Conservation (phyloP, 2,113 vertebrate species). For the Ophiodon elongatus region DNA sequence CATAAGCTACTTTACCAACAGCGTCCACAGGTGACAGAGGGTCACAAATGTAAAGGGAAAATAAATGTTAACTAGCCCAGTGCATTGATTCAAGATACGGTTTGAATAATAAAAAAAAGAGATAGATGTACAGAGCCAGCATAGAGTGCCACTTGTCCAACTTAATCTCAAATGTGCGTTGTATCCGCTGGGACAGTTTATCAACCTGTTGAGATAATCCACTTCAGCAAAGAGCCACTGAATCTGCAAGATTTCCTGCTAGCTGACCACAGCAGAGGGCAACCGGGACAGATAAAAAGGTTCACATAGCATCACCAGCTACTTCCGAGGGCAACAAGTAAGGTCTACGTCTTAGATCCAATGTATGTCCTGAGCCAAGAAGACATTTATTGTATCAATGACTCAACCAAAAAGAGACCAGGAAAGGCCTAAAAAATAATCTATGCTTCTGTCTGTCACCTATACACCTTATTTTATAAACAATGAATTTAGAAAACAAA, state of each 20-base stretch:
- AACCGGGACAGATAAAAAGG: neutral
- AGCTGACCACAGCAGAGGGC: neutral
- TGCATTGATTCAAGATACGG: neutral
- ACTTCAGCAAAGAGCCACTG: slow-evolving; percentile 18
- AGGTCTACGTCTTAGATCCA: neutral
- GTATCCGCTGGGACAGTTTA: slow-evolving; percentile 11
- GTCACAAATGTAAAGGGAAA: neutral
- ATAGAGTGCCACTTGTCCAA: neutral
- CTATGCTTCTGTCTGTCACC: neutral
- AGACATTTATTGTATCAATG: neutral
- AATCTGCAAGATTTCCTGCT: slow-evolving; percentile 17
- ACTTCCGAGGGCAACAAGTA: neutral
- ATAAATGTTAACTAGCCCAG: neutral
- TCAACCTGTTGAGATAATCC: slow-evolving; percentile 54
- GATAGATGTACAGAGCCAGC: neutral
- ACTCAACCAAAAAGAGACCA: neutral
- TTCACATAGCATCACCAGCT: neutral
- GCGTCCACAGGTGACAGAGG: slow-evolving; percentile 1
- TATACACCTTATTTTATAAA: neutral
- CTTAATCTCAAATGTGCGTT: slow-evolving; percentile 19
- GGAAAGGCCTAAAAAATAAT: neutral
- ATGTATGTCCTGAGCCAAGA: neutral
- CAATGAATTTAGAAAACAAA: neutral
- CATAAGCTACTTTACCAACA: slow-evolving; percentile 45
- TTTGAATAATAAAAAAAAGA: neutral